Evolutionary conservation across 2,113 vertebrate species (phyloP), one percentile per base, ranked within the genome.

Genomic region (Stigmatopora nigra): DNA sequence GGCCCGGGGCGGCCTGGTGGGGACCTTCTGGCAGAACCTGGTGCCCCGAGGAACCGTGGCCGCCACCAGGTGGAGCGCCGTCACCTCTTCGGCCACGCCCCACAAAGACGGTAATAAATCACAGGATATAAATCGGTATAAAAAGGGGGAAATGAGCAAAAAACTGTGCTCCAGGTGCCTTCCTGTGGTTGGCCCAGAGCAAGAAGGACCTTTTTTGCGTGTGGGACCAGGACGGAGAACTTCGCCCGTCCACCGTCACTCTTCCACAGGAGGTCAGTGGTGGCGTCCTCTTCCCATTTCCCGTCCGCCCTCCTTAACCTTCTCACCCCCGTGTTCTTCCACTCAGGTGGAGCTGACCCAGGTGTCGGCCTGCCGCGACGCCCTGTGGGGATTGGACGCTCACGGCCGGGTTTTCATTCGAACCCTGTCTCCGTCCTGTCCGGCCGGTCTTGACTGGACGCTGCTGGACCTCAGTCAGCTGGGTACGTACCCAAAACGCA

Each of bases 181-280:
- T 94, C 70, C 77, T 99, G 66, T 99, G 97, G 97, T 86, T 99
- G 78, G 92, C 93, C 70, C 97, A 99, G 87, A 95, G 92, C 90
- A 92, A 84, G 83, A 97, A 95, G 87, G 97, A 99, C 69, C 90
- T 99, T 63, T 99, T 95, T 82, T 92, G 94, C 63, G 82, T 97
- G 64, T 93, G 92, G 70, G 91, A 97, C 78, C 93, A 92, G 84
- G 92, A 91, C 4, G 89, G 92, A 6, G 91, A 93, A 75, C 91
- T 94, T 65, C 92, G 90, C 53, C 96, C 96, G 8, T 94, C 93
- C 5, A 96, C 93, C 0, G 92, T 98, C 48, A 91, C 91, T 61
- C 90, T 98, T 14, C 95, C 94, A 0, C 86, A 92, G 0, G 94
- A 97, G 4, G 73, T 88, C 75, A 71, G 8, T 5, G 25, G 7